phyloP scores from a whole-genome alignment of 2,797 vertebrate genomes.

The Euthynnus affinis region DNA sequence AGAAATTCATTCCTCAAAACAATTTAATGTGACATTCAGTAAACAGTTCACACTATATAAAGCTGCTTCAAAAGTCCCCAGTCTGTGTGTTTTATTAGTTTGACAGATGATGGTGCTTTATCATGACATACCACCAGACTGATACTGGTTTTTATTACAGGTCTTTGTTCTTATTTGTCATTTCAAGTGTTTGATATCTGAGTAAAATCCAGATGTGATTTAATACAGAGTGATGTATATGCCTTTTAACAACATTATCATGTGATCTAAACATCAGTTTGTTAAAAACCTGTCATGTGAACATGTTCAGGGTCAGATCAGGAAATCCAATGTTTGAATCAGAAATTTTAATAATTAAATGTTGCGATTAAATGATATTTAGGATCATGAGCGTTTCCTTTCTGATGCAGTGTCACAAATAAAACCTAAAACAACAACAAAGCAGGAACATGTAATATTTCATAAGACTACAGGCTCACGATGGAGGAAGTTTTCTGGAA shows the following conservation, averaged over 20 bases:
- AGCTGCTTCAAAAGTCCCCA: background rate
- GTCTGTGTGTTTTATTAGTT: background rate
- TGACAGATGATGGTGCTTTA: background rate
- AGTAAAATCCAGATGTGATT: background rate
- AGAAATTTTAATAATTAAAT: no score
- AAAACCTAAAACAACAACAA: no score
- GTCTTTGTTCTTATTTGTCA: background rate
- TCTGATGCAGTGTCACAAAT: no score
- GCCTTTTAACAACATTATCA: background rate
- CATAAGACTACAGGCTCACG: no score
- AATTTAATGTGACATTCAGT: background rate
- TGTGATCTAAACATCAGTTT: background rate
- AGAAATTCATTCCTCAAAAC: background rate
- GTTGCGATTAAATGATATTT: no score
- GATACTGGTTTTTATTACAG: background rate
- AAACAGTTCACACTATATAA: background rate
- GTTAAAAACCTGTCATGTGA: no score
- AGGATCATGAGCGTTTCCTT: no score
- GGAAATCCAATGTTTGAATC: background rate
- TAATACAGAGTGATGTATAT: no score
- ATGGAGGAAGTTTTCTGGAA: no score
- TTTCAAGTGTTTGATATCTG: background rate
- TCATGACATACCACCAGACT: background rate
- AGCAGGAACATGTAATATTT: no score
- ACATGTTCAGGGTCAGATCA: background rate